Conservation (phyloP, 2,113 vertebrate genomes). For the Strix uralensis region DNA sequence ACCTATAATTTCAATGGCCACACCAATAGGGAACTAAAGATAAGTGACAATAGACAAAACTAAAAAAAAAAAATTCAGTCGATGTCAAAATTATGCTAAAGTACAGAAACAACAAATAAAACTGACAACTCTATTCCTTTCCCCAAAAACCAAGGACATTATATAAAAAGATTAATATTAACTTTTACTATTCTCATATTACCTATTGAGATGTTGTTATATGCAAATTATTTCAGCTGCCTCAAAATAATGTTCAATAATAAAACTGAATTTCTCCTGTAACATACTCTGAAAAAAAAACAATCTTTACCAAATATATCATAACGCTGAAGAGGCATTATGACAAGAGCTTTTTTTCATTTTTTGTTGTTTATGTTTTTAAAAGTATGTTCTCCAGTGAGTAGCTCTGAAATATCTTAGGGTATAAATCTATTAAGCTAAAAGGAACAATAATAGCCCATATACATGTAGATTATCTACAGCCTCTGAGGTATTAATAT, state of each 20-base stretch:
- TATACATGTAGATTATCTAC: background rate
- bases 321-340: fast-evolving
- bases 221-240: background rate
- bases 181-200: background rate
- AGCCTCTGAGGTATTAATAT: background rate
- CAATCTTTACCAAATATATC: background rate
- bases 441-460: background rate
- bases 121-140: background rate
- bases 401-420: background rate
- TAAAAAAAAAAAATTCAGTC: background rate
- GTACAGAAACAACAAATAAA: background rate
- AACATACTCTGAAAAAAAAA: fast-evolving
- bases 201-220: background rate
- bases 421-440: background rate
- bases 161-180: background rate
- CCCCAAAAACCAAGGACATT: background rate
- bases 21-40: background rate
- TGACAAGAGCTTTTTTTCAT: fast-evolving
- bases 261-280: background rate
- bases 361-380: background rate
- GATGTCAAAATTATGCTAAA: background rate
- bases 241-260: background rate
- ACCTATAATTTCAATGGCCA: background rate
- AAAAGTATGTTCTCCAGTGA: background rate
- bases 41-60: background rate